These are phyloP conservation scores for Conus canariensis DNA, from an alignment of 2,888 invertebrate species.

Conservation along the genomic window DNA sequence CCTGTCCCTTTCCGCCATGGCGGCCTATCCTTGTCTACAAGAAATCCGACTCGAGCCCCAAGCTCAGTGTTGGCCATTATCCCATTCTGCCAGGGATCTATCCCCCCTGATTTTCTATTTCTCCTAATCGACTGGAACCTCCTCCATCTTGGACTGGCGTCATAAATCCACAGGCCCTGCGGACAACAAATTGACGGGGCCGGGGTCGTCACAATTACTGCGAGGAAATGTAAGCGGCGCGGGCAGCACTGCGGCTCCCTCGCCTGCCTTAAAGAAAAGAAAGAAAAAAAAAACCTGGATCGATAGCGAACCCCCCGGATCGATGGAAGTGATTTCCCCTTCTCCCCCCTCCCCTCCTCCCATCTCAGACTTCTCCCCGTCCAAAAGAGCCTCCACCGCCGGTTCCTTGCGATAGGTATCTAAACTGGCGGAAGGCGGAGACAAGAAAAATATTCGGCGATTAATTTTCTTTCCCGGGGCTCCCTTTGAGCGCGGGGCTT, in stretches of 20 bases:
- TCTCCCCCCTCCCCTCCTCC: not conserved
- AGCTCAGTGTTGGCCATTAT: slow-evolving; percentile 28
- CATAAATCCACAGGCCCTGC: slow-evolving; percentile 22
- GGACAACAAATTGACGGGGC: slow-evolving; percentile 54
- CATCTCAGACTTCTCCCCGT: not conserved
- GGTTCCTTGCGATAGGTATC: slow-evolving; percentile 46
- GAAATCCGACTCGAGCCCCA: slow-evolving; percentile 9
- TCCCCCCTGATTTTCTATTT: slow-evolving; percentile 30
- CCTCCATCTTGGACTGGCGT: slow-evolving; percentile 3
- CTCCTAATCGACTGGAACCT: slow-evolving; percentile 30
- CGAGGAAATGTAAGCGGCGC: slow-evolving; percentile 58
- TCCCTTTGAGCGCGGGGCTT: slow-evolving; percentile 57
- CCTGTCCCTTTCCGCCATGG: not conserved
- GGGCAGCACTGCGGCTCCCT: not conserved
- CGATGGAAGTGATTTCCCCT: slow-evolving; percentile 44
- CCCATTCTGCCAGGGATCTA: slow-evolving; percentile 21
- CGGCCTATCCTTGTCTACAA: slow-evolving; percentile 16
- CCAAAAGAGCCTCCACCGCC: no score
- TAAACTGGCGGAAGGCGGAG: slow-evolving; percentile 51
- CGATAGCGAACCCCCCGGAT: slow-evolving; percentile 44
- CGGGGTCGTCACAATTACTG: slow-evolving; percentile 56
- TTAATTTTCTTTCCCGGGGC: slow-evolving; percentile 68
- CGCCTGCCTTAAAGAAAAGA: slow-evolving; percentile 30
- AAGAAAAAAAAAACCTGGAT: slow-evolving; percentile 41
- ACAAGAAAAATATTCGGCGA: slow-evolving; percentile 58